Base-by-base conservation (phyloP, 2,888 invertebrate genomes). In the Drosophila nr. medialis region DNA sequence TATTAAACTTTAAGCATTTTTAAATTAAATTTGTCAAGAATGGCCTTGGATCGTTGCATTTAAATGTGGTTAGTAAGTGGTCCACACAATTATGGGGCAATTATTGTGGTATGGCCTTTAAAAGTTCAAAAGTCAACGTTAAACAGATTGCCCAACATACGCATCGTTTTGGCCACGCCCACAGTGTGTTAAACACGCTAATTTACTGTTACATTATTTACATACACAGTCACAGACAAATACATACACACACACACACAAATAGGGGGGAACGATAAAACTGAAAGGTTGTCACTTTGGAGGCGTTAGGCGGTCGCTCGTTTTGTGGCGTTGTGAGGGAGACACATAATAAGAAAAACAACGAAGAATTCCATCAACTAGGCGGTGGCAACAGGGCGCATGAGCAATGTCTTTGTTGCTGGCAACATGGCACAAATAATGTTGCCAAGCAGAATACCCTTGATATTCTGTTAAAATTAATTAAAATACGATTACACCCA, bases 171-270 rank as follows among this genome's bases (percentile, higher is more conserved):
- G 77, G 81, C 86, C 86, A 88, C 86, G 86, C 86, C 86, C 89
- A 69, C 84, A 71, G 55, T 77, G 77, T 86, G 86, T 88, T 82
- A 88, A 86, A 86, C 88, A 86, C 86, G 86, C 86, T 86, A 86
- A 86, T 86, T 87, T 87, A 87, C 90, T 88, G 83, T 86, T 86
- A 87, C 86, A 90, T 87, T 90, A 89, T 87, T 87, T 89, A 87
- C 81, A 88, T 71, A 77, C 71, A 85, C n/a, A 78, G 49, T 50
- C 29, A 68, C 66, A 69, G 32, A 64, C 24, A 50, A 30, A 63
- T 34, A 60, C 30, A 64, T 38, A 60, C 42, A 68, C 49, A 51
- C 49, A 67, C 18, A 72, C 11, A 56, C 24, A 56, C 27, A 53
- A 45, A 21, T 42, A 13, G 13, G 48, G 61, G 50, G 62, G 67